phyloP scores from a whole-genome alignment of 2,113 vertebrate genomes.

The Gopherus evgoodei region DNA sequence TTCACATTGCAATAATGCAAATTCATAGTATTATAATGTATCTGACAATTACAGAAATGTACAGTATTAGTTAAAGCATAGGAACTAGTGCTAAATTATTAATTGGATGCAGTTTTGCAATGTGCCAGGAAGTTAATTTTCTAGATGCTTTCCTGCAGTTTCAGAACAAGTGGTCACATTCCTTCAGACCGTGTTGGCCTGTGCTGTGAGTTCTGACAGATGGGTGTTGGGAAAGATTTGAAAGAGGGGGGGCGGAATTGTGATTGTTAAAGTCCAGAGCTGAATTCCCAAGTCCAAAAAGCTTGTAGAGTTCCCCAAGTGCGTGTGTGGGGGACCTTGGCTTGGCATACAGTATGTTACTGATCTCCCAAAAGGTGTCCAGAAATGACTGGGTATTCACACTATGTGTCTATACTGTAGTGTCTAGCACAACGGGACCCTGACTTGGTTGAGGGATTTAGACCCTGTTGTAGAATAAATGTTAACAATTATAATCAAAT shows the following conservation, averaged over 20 bases:
- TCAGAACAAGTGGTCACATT: neutral
- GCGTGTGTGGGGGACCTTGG: neutral
- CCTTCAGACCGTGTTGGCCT: neutral
- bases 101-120: neutral
- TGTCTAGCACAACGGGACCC: neutral
- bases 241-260: neutral
- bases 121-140: neutral
- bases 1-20: neutral
- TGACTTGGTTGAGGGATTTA: neutral
- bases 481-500: neutral
- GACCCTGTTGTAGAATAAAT: neutral
- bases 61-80: neutral
- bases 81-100: neutral
- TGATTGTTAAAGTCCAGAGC: neutral
- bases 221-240: neutral
- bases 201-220: neutral
- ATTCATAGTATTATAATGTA: neutral
- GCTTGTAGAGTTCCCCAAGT: neutral
- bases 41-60: neutral
- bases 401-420: neutral
- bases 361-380: neutral
- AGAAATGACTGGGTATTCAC: conserved; percentile 14
- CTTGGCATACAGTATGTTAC: neutral
- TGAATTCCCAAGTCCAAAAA: neutral
- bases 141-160: neutral